phyloP scores from a whole-genome alignment of 2,797 vertebrate genomes.

The Enteromius thamalakanensis region DNA sequence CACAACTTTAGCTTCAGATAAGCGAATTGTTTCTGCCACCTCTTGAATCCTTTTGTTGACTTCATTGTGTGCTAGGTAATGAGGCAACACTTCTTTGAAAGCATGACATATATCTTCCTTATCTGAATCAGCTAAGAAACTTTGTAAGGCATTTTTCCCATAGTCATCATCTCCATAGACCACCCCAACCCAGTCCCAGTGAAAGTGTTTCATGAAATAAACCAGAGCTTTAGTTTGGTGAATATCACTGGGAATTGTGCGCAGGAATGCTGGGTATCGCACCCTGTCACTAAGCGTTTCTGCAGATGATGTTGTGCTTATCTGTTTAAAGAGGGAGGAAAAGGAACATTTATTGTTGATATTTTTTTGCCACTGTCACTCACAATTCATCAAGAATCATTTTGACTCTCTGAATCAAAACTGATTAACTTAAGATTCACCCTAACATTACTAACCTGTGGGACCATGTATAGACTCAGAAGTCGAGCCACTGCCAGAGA shows the following conservation, averaged over 20 bases:
- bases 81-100: slow-evolving; percentile 66
- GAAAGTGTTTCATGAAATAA: slow-evolving; percentile 62
- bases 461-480: slow-evolving; percentile 70
- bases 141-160: slow-evolving; percentile 67
- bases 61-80: slow-evolving; percentile 52
- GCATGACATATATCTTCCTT: slow-evolving; percentile 64
- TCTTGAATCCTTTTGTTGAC: slow-evolving; percentile 39
- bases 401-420: neutral
- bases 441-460: slow-evolving; percentile 63
- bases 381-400: neutral
- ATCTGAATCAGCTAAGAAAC: slow-evolving; percentile 65
- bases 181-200: slow-evolving; percentile 75
- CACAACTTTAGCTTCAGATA: slow-evolving; percentile 65
- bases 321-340: slow-evolving; percentile 55
- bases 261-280: slow-evolving; percentile 68
- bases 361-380: neutral
- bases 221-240: slow-evolving; percentile 72
- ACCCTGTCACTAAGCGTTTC: slow-evolving; percentile 68
- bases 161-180: slow-evolving; percentile 74
- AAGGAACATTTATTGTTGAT: neutral
- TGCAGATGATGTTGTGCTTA: slow-evolving; percentile 71
- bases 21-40: slow-evolving; percentile 61
- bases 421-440: neutral
- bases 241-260: slow-evolving; percentile 71
- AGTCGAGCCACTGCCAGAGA: slow-evolving; percentile 68